These are phyloP conservation scores for Oncorhynchus mykiss DNA, from an alignment of 2,113 vertebrate genomes.

Conservation along the genomic window DNA sequence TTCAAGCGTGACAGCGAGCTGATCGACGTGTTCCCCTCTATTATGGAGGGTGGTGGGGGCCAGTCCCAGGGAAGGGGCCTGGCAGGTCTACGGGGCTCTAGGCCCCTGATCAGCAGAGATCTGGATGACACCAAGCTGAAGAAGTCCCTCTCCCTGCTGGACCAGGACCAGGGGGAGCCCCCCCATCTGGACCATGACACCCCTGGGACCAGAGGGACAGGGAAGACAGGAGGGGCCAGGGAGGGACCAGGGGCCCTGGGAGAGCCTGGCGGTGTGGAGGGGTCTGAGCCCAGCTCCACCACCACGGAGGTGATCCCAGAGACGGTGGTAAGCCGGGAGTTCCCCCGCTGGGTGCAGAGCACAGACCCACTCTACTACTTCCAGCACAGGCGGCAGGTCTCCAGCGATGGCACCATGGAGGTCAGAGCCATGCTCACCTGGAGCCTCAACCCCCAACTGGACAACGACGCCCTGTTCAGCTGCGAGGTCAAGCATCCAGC, in stretches of 20 bases:
- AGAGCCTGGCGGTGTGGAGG: neutral
- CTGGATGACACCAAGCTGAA: constrained; percentile 87
- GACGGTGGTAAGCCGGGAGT: constrained; percentile 90
- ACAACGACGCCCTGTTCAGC: constrained; percentile 94
- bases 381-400: constrained; percentile 76
- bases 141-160: constrained; percentile 73
- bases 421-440: constrained; percentile 88
- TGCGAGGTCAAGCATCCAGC: constrained; percentile 95
- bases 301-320: constrained; percentile 82
- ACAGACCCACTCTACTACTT: constrained; percentile 85
- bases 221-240: neutral
- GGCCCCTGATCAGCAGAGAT: constrained; percentile 78
- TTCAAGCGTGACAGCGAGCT: constrained; percentile 89
- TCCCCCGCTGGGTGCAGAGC: constrained; percentile 88
- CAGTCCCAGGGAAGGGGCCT: constrained; percentile 35
- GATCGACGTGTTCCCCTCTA: constrained; percentile 80
- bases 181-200: constrained; percentile 47
- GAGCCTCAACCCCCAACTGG: constrained; percentile 91
- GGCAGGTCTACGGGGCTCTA: constrained; percentile 61
- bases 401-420: constrained; percentile 84
- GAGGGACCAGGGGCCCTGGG: constrained; percentile 15
- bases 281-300: constrained; percentile 49
- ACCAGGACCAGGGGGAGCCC: constrained; percentile 53
- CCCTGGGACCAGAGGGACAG: constrained; percentile 1
- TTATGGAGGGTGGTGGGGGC: constrained; percentile 8